phyloP scores from a whole-genome alignment of 2,888 invertebrate genomes.

The Lochmaea capreae region DNA sequence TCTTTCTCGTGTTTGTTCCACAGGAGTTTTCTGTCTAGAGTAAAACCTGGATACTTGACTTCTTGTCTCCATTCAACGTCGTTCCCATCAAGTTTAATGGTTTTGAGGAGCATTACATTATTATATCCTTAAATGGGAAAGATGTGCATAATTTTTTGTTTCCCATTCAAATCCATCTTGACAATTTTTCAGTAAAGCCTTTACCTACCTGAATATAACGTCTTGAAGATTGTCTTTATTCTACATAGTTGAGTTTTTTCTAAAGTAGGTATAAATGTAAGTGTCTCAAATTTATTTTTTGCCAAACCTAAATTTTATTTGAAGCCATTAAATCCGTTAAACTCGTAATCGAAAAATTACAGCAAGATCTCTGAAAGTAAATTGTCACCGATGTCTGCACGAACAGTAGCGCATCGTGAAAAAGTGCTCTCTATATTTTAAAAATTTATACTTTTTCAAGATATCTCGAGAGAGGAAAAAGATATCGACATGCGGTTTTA shows the following conservation, averaged over 20 bases:
- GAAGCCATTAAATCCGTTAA: background rate
- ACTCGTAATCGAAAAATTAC: conserved; percentile 3
- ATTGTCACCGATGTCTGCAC: background rate
- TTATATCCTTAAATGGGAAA: too few relatives aligned
- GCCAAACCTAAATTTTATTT: background rate
- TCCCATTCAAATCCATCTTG: background rate
- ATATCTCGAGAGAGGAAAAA: too few relatives aligned
- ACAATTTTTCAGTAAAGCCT: background rate
- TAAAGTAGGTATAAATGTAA: background rate
- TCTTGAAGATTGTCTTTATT: background rate
- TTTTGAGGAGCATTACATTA: too few relatives aligned
- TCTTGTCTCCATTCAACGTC: too few relatives aligned
- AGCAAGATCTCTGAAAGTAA: background rate
- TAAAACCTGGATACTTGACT: too few relatives aligned
- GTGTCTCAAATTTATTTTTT: background rate
- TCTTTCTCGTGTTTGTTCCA: too few relatives aligned
- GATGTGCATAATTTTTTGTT: too few relatives aligned
- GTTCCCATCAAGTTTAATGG: too few relatives aligned
- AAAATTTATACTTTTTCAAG: too few relatives aligned
- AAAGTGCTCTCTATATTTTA: background rate
- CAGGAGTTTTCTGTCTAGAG: too few relatives aligned
- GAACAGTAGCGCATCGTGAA: background rate
- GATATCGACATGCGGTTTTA: too few relatives aligned
- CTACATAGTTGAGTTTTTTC: background rate
- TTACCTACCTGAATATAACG: background rate